A percentile compares a stretch with the other conserved stretches of the same genome.
These are phyloP conservation scores for Eriosoma lanigerum DNA, from an alignment of 1,140 invertebrate genomes.

Conservation along the genomic window DNA sequence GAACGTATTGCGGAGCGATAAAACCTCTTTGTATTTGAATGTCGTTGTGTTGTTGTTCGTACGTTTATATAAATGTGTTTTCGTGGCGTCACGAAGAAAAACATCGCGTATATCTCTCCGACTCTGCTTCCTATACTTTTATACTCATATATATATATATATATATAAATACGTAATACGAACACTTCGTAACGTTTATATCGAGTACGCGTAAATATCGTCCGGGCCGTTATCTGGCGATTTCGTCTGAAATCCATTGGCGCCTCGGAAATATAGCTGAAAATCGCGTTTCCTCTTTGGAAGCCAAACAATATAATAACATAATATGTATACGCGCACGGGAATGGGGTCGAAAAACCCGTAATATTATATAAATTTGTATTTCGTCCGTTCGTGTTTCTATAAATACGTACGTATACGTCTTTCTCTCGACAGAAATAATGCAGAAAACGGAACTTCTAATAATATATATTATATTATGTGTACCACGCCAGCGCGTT, in stretches of 20 bases:
- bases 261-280: slow-evolving; percentile 49
- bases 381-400: too few relatives aligned
- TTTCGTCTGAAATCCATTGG: slow-evolving; percentile 47
- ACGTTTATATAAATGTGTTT: neutral
- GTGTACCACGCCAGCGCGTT: neutral
- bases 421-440: too few relatives aligned
- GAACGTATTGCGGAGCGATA: neutral
- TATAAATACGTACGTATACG: too few relatives aligned
- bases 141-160: too few relatives aligned
- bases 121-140: neutral
- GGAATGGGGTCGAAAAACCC: too few relatives aligned
- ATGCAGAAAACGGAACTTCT: too few relatives aligned
- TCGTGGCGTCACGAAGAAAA: slow-evolving; percentile 39
- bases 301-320: neutral
- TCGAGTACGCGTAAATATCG: slow-evolving; percentile 31
- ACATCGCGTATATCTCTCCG: slow-evolving; percentile 22
- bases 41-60: neutral
- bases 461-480: neutral
- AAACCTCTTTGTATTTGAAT: slow-evolving; percentile 31
- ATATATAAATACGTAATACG: too few relatives aligned
- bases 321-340: too few relatives aligned
- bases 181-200: slow-evolving; percentile 31
- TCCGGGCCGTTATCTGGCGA: slow-evolving; percentile 39
- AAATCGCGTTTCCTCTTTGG: slow-evolving; percentile 43
- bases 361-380: too few relatives aligned